Evolutionary conservation across 2,797 vertebrate species (phyloP), one percentile per base, ranked within the genome.

Genomic region (Hemitrygon akajei): DNA sequence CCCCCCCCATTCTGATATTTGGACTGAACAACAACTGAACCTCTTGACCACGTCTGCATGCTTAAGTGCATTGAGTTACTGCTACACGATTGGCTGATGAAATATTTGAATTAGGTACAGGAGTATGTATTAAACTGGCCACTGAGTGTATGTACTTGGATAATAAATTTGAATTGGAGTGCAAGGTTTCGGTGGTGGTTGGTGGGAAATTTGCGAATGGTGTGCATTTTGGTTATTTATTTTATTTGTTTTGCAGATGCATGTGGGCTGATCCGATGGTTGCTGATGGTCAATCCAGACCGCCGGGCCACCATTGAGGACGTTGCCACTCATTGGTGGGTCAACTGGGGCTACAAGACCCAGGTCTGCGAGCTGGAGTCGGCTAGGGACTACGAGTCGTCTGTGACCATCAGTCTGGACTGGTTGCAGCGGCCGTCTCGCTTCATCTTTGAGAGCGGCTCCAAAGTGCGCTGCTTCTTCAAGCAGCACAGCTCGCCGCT

Each of bases 261-360:
- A 30, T 98, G 98, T 56, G 99, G 99, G 93, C 97, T 99, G 11
- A 99, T 99, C 96, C 98, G 99, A 0, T 99, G 99, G 99, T 98
- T 99, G 95, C 94, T 99, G 94, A 99, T 99, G 98, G 98, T 99
- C 94, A 99, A 99, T 96, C 99, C 99, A 0, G 98, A 98, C 93
- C 98, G 98, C 79, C 97, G 99, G 77, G 99, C 99, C 86, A 99
- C 97, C 20, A 95, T 98, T 40, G 98, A 99, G 94, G 98, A 99
- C 93, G 98, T 99, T 0, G 98, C 98, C 27, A 97, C 97, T 14
- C 99, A 99, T 95, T 99, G 98, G 98, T 99, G 99, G 99, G 97
- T 99, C 82, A 99, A 99, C 96, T 99, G 98, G 99, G 98, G 99
- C 94, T 99, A 99, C 94, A 95, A 95, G 94, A 95, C 95, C 94